Conservation (phyloP, 2,888 invertebrate genomes). For the Hirtodrosophila alboralis region DNA sequence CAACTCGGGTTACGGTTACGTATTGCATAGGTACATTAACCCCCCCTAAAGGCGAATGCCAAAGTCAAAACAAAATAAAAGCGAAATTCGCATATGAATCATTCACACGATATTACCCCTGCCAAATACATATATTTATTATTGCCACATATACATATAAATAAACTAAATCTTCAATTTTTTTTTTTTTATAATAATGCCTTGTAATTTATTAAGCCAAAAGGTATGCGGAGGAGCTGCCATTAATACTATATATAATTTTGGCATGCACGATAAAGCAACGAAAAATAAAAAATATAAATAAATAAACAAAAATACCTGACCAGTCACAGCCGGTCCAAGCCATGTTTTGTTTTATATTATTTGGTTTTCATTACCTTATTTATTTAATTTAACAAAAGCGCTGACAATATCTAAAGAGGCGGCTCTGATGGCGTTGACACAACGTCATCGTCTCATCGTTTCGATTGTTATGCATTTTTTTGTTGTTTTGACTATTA, state of each 20-base stretch:
- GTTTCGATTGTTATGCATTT: slow-evolving; percentile 29
- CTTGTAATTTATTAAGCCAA: slow-evolving; percentile 65
- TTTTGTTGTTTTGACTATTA: slow-evolving; percentile 10
- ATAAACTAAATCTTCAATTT: slow-evolving; percentile 40
- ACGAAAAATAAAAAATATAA: slow-evolving; percentile 4
- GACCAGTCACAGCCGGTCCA: slow-evolving; percentile 22
- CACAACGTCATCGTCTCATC: slow-evolving; percentile 47
- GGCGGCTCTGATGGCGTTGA: slow-evolving; percentile 29
- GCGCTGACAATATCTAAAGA: slow-evolving; percentile 37
- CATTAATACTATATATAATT: slow-evolving; percentile 43
- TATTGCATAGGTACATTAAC: slow-evolving; percentile 46
- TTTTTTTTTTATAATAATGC: slow-evolving; percentile 28
- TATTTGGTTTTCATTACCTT: slow-evolving; percentile 38
- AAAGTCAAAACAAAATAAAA: slow-evolving; percentile 66
- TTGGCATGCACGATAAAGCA: slow-evolving; percentile 25
- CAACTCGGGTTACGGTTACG: slow-evolving; percentile 51
- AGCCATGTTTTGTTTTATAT: slow-evolving; percentile 28
- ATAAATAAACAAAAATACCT: slow-evolving; percentile 16
- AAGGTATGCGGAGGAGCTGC: slow-evolving; percentile 43
- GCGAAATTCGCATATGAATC: slow-evolving; percentile 65
- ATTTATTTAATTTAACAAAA: slow-evolving; percentile 45
- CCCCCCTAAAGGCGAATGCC: slow-evolving; percentile 48
- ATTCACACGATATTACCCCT: slow-evolving; percentile 43
- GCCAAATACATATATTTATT: slow-evolving; percentile 4
- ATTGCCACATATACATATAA: slow-evolving; percentile 30